These are phyloP conservation scores for Sorex fumeus DNA, from an alignment of 2,113 vertebrate genomes.

Conservation along the genomic window DNA sequence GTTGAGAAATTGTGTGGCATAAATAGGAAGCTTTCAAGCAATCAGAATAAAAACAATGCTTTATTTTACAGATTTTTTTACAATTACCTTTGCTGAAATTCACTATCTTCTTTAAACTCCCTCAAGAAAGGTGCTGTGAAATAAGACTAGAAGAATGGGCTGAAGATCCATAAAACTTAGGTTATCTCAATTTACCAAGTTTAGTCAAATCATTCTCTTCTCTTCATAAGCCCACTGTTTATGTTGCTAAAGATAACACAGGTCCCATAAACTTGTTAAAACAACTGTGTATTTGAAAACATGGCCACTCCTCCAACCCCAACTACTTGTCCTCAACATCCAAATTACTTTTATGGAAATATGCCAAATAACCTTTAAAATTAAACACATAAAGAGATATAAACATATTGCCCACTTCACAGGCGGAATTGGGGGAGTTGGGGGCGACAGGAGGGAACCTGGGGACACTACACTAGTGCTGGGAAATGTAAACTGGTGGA, in stretches of 20 bases:
- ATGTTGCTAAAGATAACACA: neutral
- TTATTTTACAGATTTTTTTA: conserved; percentile 29
- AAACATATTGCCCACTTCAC: conserved; percentile 50
- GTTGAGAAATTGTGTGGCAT: conserved; percentile 8
- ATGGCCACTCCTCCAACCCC: neutral
- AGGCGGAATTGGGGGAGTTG: too few species aligned
- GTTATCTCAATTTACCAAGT: neutral
- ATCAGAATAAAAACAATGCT: conserved; percentile 37
- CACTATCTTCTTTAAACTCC: conserved; percentile 25
- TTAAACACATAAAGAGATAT: conserved; percentile 4
- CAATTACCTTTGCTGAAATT: conserved; percentile 13
- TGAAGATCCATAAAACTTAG: neutral
- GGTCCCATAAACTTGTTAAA: neutral
- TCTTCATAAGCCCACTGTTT: neutral
- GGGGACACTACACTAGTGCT: too few species aligned
- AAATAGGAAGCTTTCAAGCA: conserved; percentile 46
- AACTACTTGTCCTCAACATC: conserved; percentile 27
- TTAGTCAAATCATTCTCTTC: neutral
- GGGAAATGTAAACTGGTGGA: too few species aligned
- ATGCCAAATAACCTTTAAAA: conserved; percentile 60
- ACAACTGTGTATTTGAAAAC: neutral
- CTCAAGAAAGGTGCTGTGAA: conserved; percentile 18
- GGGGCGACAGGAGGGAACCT: too few species aligned
- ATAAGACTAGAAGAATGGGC: neutral
- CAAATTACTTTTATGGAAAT: conserved; percentile 48